Percentiles rank a stretch among this genome's conserved stretches.
Evolutionary conservation across 2,797 vertebrate genomes (phyloP).

Genomic region (Buceros bicornis): DNA sequence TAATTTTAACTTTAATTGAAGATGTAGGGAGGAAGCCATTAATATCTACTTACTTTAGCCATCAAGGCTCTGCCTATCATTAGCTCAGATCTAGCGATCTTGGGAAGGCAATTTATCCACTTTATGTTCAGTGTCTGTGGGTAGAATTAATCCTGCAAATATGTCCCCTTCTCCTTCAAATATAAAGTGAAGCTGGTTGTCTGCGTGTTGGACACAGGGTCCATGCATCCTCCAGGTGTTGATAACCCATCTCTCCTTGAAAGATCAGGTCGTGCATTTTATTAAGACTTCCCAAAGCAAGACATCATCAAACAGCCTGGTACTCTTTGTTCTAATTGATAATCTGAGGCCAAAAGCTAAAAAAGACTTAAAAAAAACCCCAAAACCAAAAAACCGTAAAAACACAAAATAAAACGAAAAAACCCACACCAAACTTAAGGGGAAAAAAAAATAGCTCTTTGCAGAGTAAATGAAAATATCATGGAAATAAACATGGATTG

Average conservation of each 20-base stretch:
- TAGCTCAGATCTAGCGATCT: neutral
- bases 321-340: neutral
- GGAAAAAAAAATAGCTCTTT: neutral
- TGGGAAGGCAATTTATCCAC: neutral
- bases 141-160: neutral
- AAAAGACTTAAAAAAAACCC: neutral
- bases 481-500: neutral
- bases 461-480: neutral
- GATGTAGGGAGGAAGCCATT: neutral
- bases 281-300: neutral
- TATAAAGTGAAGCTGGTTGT: neutral
- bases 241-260: neutral
- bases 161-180: neutral
- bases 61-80: neutral
- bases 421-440: neutral
- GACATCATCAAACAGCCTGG: neutral
- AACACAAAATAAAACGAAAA: neutral
- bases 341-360: neutral
- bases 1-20: conserved; percentile 23
- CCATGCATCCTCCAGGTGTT: neutral
- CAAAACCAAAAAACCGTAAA: neutral
- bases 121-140: neutral
- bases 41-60: conserved; percentile 1
- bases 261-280: neutral
- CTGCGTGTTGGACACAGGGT: neutral